phyloP scores from a whole-genome alignment of 2,113 vertebrate genomes.

The Neopipo cinnamomea region DNA sequence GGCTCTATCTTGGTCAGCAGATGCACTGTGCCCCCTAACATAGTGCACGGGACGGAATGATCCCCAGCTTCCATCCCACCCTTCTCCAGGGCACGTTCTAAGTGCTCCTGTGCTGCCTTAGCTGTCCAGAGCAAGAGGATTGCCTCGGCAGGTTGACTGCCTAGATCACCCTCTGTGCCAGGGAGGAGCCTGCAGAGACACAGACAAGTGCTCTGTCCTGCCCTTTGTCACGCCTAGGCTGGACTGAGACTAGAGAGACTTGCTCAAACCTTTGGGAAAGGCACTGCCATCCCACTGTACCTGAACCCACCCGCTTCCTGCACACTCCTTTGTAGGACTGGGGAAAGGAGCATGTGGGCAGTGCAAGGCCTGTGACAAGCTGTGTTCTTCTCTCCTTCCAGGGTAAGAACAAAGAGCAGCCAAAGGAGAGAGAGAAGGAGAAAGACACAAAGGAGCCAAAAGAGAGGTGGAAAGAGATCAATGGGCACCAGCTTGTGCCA shows the following conservation, averaged over 20 bases:
- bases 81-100: not conserved
- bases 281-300: not conserved
- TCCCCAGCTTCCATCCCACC: not conserved
- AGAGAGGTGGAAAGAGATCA: slow-evolving; percentile 68
- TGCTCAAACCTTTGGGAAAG: not conserved
- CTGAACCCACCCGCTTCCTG: not conserved
- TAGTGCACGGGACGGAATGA: not conserved
- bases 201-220: not conserved
- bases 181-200: not conserved
- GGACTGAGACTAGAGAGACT: not conserved
- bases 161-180: not conserved
- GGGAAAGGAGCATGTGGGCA: not conserved
- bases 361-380: not conserved
- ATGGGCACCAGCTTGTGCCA: slow-evolving; percentile 79
- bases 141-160: not conserved
- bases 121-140: not conserved
- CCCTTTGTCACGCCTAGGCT: not conserved
- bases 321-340: fast-evolving
- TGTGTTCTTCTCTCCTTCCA: slow-evolving; percentile 53
- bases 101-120: not conserved
- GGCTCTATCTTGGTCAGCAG: not conserved
- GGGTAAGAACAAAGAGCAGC: slow-evolving; percentile 87
- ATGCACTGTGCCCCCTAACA: not conserved
- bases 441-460: slow-evolving; percentile 64
- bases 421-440: slow-evolving; percentile 70